Percentiles rank a stretch among this genome's conserved stretches.
These are phyloP conservation scores for Ichneumoninae sp. DNA, from an alignment of 2,888 invertebrate species.

Conservation along the genomic window DNA sequence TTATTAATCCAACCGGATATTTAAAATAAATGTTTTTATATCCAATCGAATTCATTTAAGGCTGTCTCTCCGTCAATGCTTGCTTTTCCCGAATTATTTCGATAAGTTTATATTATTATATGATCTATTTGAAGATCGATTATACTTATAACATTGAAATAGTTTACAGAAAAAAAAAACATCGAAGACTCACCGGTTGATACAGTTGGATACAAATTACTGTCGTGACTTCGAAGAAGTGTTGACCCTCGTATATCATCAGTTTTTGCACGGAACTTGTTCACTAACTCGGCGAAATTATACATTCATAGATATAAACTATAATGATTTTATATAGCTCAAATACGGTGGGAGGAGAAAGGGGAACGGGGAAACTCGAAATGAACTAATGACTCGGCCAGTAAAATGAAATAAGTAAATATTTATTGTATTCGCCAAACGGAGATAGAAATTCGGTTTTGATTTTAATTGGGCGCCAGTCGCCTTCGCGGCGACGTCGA, in stretches of 20 bases:
- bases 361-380: no score
- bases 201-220: conserved; percentile 34
- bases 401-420: no score
- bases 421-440: no score
- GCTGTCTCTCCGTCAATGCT: no score
- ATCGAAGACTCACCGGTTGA: not conserved
- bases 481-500: no score
- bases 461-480: no score
- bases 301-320: conserved; percentile 42
- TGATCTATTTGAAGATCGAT: not conserved
- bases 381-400: no score
- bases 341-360: no score
- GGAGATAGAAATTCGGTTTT: no score
- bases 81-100: not conserved
- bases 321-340: no score
- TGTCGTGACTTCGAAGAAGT: conserved; percentile 12
- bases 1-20: conserved; percentile 8
- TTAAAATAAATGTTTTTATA: not conserved
- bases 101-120: not conserved
- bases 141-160: conserved; percentile 26
- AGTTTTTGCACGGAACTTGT: not conserved
- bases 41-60: not conserved
- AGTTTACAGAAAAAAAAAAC: conserved; percentile 5
- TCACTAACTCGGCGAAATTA: conserved; percentile 20
- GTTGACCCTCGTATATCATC: conserved; percentile 1